Conservation (phyloP, 2,888 invertebrate species). For the Pyralis farinalis region DNA sequence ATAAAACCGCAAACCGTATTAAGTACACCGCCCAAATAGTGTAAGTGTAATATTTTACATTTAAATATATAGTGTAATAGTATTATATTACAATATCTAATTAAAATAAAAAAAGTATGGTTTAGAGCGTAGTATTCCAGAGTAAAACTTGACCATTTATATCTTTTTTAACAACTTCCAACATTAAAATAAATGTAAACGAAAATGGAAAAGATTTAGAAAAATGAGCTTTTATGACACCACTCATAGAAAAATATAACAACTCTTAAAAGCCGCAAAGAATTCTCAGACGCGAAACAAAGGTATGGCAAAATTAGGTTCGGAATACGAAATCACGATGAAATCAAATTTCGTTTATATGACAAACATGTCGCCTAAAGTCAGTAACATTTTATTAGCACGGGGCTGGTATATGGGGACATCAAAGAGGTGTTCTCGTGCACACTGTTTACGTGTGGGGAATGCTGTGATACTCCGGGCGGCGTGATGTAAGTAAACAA, state of each 20-base stretch:
- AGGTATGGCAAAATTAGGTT: conserved; percentile 47
- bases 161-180: no score
- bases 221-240: not conserved
- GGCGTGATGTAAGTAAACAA: conserved; percentile 67
- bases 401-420: conserved; percentile 45
- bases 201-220: no score
- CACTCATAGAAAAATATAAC: conserved; percentile 1
- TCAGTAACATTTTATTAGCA: conserved; percentile 62
- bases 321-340: conserved; percentile 47
- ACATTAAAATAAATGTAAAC: no score
- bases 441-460: conserved; percentile 65
- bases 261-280: conserved; percentile 26
- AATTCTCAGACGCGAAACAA: conserved; percentile 44
- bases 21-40: no score
- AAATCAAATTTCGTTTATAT: conserved; percentile 63
- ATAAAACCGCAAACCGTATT: no score
- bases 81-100: no score
- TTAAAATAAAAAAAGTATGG: no score
- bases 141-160: no score
- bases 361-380: conserved; percentile 57
- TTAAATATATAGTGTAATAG: no score
- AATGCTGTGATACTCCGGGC: conserved; percentile 46
- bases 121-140: no score
- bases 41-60: no score
- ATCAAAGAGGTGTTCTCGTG: conserved; percentile 64